Conservation (phyloP, 2,888 invertebrate genomes). For the Platycheirus albimanus region DNA sequence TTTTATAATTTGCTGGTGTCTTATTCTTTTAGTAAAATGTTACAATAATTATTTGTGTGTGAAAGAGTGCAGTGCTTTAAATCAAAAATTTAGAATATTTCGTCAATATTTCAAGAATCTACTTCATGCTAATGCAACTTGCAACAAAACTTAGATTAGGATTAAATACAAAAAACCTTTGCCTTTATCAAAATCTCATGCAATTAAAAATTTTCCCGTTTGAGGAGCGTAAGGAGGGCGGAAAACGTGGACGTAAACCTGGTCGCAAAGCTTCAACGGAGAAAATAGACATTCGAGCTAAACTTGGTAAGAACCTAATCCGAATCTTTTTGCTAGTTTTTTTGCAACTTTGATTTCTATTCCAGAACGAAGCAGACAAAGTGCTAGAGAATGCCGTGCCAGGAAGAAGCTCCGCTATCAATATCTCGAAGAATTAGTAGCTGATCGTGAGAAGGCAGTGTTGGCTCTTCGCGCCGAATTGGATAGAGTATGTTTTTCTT, state of each 20-base stretch:
- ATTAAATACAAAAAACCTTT: neutral
- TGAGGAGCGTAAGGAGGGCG: constrained; percentile 88
- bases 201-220: constrained; percentile 47
- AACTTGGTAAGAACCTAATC: constrained; percentile 87
- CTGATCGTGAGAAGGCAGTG: constrained; percentile 96
- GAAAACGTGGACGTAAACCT: constrained; percentile 94
- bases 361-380: constrained; percentile 96
- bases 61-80: too few relatives aligned
- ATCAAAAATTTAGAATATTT: too few relatives aligned
- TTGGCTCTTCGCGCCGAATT: constrained; percentile 93
- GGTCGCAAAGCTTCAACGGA: constrained; percentile 92
- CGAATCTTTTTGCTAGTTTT: neutral
- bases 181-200: constrained; percentile 26
- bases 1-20: too few relatives aligned
- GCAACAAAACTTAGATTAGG: too few relatives aligned
- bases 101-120: too few relatives aligned
- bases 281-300: constrained; percentile 96
- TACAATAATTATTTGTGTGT: too few relatives aligned
- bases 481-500: constrained; percentile 87
- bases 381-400: constrained; percentile 98
- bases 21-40: too few relatives aligned
- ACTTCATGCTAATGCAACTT: too few relatives aligned
- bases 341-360: constrained; percentile 1
- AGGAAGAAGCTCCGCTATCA: constrained; percentile 98
- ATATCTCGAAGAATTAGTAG: constrained; percentile 96